Conservation (phyloP, 2,113 vertebrate genomes). For the Myotis davidii region DNA sequence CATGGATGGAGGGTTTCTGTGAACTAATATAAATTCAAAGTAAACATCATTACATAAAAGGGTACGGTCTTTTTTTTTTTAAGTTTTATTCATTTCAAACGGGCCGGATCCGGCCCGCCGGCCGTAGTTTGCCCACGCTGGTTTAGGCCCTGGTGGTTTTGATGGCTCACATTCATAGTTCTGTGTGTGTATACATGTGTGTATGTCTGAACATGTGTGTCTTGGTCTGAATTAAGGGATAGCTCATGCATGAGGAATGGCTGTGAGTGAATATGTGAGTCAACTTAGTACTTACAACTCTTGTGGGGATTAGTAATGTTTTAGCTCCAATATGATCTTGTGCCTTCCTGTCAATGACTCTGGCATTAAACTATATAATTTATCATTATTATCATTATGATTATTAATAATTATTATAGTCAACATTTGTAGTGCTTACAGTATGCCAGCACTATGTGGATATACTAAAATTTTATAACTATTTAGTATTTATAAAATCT, state of each 20-base stretch:
- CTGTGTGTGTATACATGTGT: background rate
- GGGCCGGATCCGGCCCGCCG: too few species aligned
- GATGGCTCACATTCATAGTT: background rate
- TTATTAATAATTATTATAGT: conserved; percentile 40
- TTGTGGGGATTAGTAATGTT: background rate
- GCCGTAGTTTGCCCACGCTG: too few species aligned
- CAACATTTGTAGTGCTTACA: conserved; percentile 33
- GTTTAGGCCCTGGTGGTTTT: background rate
- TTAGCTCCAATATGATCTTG: background rate
- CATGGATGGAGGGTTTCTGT: too few species aligned
- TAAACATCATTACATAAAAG: too few species aligned
- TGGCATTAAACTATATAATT: background rate
- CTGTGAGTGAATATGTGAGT: background rate
- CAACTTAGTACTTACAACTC: background rate
- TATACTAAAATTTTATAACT: background rate
- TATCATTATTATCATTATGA: background rate
- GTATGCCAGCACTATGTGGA: background rate
- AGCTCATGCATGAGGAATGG: background rate
- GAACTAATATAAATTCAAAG: too few species aligned
- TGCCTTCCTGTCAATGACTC: conserved; percentile 27
- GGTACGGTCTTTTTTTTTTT: too few species aligned
- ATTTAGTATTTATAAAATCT: conserved; percentile 13
- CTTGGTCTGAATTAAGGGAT: background rate
- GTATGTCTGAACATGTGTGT: background rate
- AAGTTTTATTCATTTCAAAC: too few species aligned